phyloP scores from a whole-genome alignment of 1,140 invertebrate species.

The Euwallacea similis region DNA sequence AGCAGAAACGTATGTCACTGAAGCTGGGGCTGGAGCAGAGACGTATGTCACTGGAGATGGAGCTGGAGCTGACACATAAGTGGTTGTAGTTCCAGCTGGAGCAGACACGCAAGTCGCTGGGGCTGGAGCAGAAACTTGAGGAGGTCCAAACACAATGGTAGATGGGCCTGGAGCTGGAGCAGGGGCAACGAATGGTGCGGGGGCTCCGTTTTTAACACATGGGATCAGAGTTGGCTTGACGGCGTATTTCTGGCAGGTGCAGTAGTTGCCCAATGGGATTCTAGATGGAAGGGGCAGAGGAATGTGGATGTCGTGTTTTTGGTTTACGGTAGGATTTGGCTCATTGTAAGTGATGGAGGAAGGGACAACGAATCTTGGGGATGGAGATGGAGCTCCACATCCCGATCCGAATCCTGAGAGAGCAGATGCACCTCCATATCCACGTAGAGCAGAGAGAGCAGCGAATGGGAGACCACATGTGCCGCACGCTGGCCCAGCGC shows the following conservation, averaged over 20 bases:
- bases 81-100: neutral
- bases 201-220: conserved; percentile 10
- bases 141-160: neutral
- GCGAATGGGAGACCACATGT: neutral
- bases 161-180: conserved; percentile 4
- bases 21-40: neutral
- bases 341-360: neutral
- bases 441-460: neutral
- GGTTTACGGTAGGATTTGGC: neutral
- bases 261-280: conserved; percentile 27
- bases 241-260: conserved; percentile 31
- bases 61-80: conserved; percentile 5
- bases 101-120: neutral
- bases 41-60: neutral
- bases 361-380: neutral
- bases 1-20: neutral
- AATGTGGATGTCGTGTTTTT: conserved; percentile 21
- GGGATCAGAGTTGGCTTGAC: conserved; percentile 22
- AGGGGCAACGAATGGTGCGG: neutral
- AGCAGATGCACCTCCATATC: neutral
- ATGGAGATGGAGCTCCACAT: neutral
- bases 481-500: neutral
- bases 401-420: neutral
- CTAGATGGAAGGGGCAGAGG: conserved; percentile 20
- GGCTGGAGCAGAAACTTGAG: neutral